Base-by-base conservation (phyloP, 1,140 invertebrate genomes). In the Drosophila aff. region DNA sequence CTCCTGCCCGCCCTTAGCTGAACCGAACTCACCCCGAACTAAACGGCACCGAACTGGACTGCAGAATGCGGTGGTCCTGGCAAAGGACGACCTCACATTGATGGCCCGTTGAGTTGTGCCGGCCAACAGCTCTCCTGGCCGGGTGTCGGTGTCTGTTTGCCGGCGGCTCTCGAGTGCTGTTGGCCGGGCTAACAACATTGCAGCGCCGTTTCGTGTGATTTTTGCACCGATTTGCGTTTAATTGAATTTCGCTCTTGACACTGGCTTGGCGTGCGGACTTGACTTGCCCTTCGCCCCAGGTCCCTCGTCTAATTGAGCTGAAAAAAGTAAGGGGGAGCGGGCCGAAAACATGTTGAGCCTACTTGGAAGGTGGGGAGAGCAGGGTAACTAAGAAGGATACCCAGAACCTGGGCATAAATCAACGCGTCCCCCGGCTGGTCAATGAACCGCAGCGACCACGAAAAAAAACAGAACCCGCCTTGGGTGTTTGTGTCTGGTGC, bases 201-300 rank as follows among this genome's bases (percentile, higher is more conserved):
- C 38, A 52, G 55, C 21, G 59, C 40, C 49, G 21, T 53, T 69
- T 68, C 46, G 53, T 78, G 78, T 81, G 74, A 81, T 90, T 89
- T 84, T 81, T 81, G 78, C 78, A 69, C 68, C 82, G 81, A 84
- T 90, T 90, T 89, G 84, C 63, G 81, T 89, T 90, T 89, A 89
- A 89, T 89, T 89, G 85, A 89, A 89, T 90, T 89, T 84, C 52
- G 74, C 55, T 79, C 78, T 75, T 90, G 74, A 78, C 81, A 79
- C 68, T 72, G 58, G 52, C 33, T 47, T 49, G 44, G 36, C 47
- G 63, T 62, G 44, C 44, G 47, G 46, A 58, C 74, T 80, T 69
- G 53, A 44, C 55, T 47, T 60, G 36, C 38, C 52, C 21, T 10
- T 2, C 16, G 28, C 33, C 49, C 11, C 16, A 11, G 21, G 15